These are phyloP conservation scores for Eulemur macaco DNA, from an alignment of 2,113 vertebrate genomes.

Conservation along the genomic window DNA sequence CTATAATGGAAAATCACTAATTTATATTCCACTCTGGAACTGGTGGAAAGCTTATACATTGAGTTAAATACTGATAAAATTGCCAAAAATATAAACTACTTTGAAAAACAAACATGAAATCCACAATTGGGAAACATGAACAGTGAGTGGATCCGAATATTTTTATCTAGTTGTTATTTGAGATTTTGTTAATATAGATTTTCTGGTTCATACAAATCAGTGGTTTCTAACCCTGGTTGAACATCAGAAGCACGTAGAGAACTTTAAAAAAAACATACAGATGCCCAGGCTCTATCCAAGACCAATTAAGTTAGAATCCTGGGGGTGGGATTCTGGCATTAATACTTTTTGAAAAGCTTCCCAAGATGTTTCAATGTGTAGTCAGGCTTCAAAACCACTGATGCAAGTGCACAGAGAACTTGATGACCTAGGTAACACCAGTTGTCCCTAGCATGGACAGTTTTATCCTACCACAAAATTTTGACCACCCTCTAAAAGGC, in stretches of 20 bases:
- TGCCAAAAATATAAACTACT: constrained; percentile 10
- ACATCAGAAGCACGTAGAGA: not conserved
- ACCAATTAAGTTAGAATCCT: not conserved
- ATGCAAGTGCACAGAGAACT: not conserved
- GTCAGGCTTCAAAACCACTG: not conserved
- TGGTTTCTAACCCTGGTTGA: not conserved
- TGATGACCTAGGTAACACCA: not conserved
- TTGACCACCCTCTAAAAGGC: not conserved
- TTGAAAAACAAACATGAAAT: constrained; percentile 44
- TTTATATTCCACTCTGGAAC: not conserved
- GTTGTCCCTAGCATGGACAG: not conserved
- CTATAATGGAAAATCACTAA: not conserved
- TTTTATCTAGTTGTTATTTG: not conserved
- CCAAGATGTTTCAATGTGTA: not conserved
- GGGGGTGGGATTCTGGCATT: not conserved
- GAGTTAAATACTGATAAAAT: not conserved
- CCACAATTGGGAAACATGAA: not conserved
- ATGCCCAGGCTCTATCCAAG: not conserved
- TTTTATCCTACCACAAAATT: not conserved
- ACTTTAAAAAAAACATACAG: not conserved
- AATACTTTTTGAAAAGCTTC: not conserved
- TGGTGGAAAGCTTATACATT: not conserved
- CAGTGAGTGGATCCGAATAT: not conserved
- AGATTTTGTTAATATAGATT: not conserved
- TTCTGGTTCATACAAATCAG: not conserved